Evolutionary conservation across 2,797 vertebrate species (phyloP).

Genomic region (Iguana delicatissima): DNA sequence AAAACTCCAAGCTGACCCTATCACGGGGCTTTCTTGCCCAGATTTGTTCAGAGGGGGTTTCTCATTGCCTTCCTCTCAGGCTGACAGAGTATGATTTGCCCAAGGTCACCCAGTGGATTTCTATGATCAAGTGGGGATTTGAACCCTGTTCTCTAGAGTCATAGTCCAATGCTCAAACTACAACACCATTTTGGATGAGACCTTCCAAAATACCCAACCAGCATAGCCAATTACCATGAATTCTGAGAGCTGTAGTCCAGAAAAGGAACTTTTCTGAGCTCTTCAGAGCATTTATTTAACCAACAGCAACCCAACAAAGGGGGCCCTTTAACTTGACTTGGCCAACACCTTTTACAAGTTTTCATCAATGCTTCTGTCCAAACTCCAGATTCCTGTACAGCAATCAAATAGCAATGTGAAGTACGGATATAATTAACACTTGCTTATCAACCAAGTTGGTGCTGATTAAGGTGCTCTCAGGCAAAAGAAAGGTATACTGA

Average conservation of each 20-base stretch:
- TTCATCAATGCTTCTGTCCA: background rate
- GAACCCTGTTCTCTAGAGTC: too few relatives aligned
- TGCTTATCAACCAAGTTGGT: background rate
- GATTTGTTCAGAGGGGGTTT: too few relatives aligned
- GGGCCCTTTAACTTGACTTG: background rate
- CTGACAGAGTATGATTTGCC: too few relatives aligned
- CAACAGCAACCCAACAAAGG: background rate
- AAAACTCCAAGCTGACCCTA: background rate
- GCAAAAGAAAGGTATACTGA: background rate
- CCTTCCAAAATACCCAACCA: background rate
- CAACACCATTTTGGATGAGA: background rate
- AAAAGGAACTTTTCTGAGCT: too few relatives aligned
- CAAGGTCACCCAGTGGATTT: too few relatives aligned
- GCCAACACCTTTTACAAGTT: background rate
- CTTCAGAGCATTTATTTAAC: background rate
- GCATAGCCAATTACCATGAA: too few relatives aligned
- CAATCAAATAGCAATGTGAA: background rate
- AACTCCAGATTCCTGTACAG: background rate
- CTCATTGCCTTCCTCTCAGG: too few relatives aligned
- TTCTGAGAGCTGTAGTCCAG: too few relatives aligned
- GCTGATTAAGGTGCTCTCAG: background rate
- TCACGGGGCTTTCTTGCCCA: too few relatives aligned
- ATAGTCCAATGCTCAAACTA: too few relatives aligned
- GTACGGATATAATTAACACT: background rate
- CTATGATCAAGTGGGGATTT: too few relatives aligned